A percentile compares a stretch with the other conserved stretches of the same genome.
These are phyloP conservation scores for Eristalis intricaria DNA, from an alignment of 2,888 invertebrate species.

Conservation along the genomic window DNA sequence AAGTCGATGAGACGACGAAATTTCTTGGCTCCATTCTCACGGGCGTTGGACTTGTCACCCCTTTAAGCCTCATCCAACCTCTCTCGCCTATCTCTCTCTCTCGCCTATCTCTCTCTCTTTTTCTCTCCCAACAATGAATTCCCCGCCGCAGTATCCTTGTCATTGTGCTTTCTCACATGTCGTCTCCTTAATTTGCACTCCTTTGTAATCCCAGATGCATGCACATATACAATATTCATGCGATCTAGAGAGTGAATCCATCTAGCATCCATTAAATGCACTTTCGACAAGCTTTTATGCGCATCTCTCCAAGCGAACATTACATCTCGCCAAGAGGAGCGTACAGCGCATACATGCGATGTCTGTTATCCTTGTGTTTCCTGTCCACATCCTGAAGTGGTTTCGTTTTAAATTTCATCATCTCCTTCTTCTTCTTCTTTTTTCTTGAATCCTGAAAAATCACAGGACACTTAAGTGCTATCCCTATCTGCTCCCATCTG, in stretches of 20 bases:
- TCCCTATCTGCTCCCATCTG: conserved; percentile 12
- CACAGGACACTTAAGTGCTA: neutral
- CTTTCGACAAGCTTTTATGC: conserved; percentile 13
- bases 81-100: neutral
- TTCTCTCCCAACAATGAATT: neutral
- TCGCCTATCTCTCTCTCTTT: neutral
- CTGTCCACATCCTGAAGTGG: conserved; percentile 56
- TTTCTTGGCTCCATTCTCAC: no score
- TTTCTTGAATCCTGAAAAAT: conserved; percentile 21
- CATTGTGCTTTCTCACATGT: neutral
- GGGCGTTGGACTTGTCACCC: neutral
- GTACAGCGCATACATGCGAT: conserved; percentile 20
- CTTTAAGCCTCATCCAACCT: neutral
- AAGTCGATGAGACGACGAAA: no score
- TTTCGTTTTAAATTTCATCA: conserved; percentile 32
- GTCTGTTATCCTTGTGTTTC: conserved; percentile 51
- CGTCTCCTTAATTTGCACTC: neutral
- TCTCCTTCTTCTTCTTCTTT: neutral
- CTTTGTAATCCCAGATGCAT: neutral
- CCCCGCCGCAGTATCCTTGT: neutral
- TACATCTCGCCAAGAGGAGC: conserved; percentile 19
- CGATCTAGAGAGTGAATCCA: conserved; percentile 22
- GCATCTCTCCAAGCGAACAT: conserved; percentile 14
- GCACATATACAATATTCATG: neutral
- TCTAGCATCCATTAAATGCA: conserved; percentile 45